These are phyloP conservation scores for Rhinophrynus dorsalis DNA, from an alignment of 2,797 vertebrate species.

Conservation along the genomic window DNA sequence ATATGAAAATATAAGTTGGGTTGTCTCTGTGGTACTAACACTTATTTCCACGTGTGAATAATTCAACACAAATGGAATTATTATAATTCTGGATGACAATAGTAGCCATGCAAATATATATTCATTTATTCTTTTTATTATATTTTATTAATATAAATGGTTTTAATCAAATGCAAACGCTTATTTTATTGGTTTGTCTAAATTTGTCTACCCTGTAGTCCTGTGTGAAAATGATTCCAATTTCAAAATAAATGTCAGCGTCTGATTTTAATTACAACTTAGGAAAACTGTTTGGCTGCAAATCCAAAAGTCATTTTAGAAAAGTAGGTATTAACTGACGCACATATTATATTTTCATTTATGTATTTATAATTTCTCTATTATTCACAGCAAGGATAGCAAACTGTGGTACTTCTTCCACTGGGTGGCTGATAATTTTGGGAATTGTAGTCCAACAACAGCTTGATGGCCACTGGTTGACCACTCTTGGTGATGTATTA, in stretches of 20 bases:
- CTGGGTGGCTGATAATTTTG: too few relatives aligned
- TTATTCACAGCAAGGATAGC: too few relatives aligned
- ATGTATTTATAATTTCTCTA: not conserved
- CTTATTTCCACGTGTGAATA: slow-evolving; percentile 45
- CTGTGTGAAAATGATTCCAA: slow-evolving; percentile 13
- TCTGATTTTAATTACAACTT: slow-evolving; percentile 19
- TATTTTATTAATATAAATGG: slow-evolving; percentile 14
- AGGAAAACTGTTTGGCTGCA: not conserved
- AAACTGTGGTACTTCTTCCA: too few relatives aligned
- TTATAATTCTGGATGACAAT: slow-evolving; percentile 12
- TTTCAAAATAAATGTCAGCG: slow-evolving; percentile 17
- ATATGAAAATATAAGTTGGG: slow-evolving; percentile 45
- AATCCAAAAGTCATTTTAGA: not conserved
- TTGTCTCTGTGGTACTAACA: slow-evolving; percentile 38
- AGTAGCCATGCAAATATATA: slow-evolving; percentile 9
- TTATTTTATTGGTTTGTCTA: slow-evolving; percentile 18
- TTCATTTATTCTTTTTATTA: slow-evolving; percentile 6
- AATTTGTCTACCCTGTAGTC: not conserved
- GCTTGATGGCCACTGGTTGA: too few relatives aligned
- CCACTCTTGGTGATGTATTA: too few relatives aligned
- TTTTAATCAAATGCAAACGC: slow-evolving; percentile 13
- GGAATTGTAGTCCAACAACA: too few relatives aligned
- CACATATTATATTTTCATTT: not conserved
- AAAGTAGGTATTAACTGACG: not conserved
- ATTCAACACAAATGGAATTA: slow-evolving; percentile 43